Evolutionary conservation across 2,888 invertebrate genomes (phyloP).

Genomic region (Drosophila austrosaltans): DNA sequence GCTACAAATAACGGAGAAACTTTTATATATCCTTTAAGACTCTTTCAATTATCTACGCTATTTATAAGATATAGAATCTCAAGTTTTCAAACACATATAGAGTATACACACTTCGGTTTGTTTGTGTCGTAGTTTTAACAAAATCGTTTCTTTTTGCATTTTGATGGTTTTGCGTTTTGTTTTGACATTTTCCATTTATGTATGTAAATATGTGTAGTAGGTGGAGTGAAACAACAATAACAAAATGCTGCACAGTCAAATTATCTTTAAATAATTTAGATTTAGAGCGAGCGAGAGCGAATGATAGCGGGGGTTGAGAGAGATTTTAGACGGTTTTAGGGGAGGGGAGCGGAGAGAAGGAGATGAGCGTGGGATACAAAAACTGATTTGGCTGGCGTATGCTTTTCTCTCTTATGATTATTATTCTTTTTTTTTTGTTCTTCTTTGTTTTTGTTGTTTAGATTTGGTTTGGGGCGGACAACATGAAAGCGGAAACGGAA

Average conservation of each 20-base stretch:
- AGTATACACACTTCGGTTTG: neutral
- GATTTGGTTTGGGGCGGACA: slow-evolving; percentile 33
- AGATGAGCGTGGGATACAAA: slow-evolving; percentile 24
- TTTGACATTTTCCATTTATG: slow-evolving; percentile 70
- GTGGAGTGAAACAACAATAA: slow-evolving; percentile 50
- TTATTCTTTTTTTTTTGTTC: slow-evolving; percentile 33
- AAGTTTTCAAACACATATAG: neutral
- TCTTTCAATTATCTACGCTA: no score
- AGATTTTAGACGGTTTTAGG: no score
- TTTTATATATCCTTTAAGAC: no score
- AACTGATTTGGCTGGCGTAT: slow-evolving; percentile 30
- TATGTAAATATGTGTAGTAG: slow-evolving; percentile 56
- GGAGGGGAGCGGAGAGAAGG: slow-evolving; percentile 2
- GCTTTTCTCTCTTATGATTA: slow-evolving; percentile 20
- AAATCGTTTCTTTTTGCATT: slow-evolving; percentile 36
- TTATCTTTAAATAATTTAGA: slow-evolving; percentile 77
- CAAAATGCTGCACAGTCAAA: slow-evolving; percentile 66
- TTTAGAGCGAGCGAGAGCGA: slow-evolving; percentile 22
- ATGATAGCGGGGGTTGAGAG: slow-evolving; percentile 1
- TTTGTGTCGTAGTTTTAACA: slow-evolving; percentile 11
- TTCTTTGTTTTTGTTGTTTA: slow-evolving; percentile 8
- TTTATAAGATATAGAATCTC: no score
- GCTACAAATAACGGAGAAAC: no score
- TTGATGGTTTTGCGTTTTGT: slow-evolving; percentile 62
- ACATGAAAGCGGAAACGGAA: slow-evolving; percentile 76